Conservation (phyloP, 2,888 invertebrate genomes). For the Chrysodeixis includens region DNA sequence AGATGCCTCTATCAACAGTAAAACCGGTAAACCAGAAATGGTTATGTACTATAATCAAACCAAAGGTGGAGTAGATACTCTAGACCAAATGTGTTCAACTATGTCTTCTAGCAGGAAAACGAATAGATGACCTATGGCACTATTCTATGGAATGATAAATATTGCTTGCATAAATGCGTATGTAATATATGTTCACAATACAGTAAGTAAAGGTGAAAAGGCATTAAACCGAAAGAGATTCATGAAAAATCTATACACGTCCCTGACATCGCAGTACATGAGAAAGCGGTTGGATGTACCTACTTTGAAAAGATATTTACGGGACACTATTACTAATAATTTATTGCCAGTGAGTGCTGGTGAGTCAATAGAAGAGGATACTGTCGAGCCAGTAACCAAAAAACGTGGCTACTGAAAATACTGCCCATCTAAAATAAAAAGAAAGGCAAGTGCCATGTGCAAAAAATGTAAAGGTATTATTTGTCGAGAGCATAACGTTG, state of each 20-base stretch:
- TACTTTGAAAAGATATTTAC: neutral
- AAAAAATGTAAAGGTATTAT: neutral
- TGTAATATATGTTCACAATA: neutral
- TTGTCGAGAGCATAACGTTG: neutral
- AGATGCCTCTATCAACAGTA: no score
- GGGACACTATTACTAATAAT: neutral
- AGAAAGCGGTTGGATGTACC: neutral
- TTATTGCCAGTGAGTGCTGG: neutral
- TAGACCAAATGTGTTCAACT: conserved; percentile 23
- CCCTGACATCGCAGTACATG: neutral
- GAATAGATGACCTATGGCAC: neutral
- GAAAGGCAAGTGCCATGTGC: neutral
- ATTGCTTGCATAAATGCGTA: neutral
- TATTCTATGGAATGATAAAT: neutral
- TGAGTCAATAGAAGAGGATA: neutral
- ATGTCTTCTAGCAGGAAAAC: no score
- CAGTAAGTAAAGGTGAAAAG: neutral
- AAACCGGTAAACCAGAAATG: no score
- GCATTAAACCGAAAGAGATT: neutral
- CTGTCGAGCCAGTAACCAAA: neutral
- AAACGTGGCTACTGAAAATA: neutral
- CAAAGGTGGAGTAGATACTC: conserved; percentile 25
- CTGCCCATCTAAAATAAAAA: neutral
- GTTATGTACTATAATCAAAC: conserved; percentile 6
- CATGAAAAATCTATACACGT: neutral